A percentile compares a stretch with the other conserved stretches of the same genome.
phyloP scores from a whole-genome alignment of 1,140 invertebrate genomes.

The Dreissena rostriformis region DNA sequence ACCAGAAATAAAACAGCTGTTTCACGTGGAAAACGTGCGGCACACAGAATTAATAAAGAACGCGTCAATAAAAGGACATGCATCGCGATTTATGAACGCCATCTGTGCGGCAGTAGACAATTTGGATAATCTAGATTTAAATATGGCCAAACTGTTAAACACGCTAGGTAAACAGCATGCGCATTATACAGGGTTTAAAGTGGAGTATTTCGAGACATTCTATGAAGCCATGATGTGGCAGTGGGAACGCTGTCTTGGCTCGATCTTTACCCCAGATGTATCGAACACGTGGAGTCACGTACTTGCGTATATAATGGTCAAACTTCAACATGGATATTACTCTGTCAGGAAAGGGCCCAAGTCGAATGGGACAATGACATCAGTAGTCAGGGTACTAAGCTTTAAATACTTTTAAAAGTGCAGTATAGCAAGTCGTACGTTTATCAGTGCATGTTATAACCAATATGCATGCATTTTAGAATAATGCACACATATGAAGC shows the following conservation, averaged over 20 bases:
- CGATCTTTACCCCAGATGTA: slow-evolving; percentile 12
- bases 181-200: slow-evolving; percentile 14
- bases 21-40: slow-evolving; percentile 14
- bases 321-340: slow-evolving; percentile 25
- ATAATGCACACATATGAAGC: too few relatives aligned
- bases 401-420: too few relatives aligned
- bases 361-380: too few relatives aligned
- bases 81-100: background rate
- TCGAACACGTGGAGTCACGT: slow-evolving; percentile 1
- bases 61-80: slow-evolving; percentile 10
- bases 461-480: too few relatives aligned
- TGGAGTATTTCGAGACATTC: slow-evolving; percentile 25
- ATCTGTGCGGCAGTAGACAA: slow-evolving; percentile 16
- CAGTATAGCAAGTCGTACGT: too few relatives aligned
- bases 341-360: background rate
- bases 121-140: background rate
- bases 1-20: slow-evolving; percentile 6
- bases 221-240: slow-evolving; percentile 29
- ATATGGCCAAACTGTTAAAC: background rate
- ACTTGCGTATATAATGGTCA: slow-evolving; percentile 22
- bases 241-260: slow-evolving; percentile 13
- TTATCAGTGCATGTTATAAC: too few relatives aligned
- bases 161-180: slow-evolving; percentile 4
- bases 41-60: background rate
- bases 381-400: too few relatives aligned